Percentiles rank a stretch among this genome's conserved stretches.
Conservation (phyloP, 37 sponge, comb jelly and placozoan genomes). For the Lycopodina hypogea region DNA sequence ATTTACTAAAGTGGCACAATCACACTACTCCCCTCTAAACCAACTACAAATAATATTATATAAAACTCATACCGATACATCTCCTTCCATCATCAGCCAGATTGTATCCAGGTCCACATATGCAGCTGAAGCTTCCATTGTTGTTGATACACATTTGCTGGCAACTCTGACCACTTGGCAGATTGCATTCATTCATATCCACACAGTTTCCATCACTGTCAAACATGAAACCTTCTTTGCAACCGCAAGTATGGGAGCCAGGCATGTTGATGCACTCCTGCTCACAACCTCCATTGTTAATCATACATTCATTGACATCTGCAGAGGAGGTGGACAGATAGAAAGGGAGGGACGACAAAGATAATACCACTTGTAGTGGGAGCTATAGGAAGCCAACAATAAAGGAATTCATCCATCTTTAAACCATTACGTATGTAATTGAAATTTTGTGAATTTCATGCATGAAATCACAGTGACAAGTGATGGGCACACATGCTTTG, state of each 20-base stretch:
- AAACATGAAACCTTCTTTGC: neutral
- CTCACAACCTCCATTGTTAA: slow-evolving; percentile 21
- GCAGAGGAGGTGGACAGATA: neutral
- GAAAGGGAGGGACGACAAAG: too few species aligned
- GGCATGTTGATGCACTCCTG: slow-evolving; percentile 13
- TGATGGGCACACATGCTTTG: too few species aligned
- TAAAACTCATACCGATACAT: slow-evolving; percentile 1
- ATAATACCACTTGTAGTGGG: too few species aligned
- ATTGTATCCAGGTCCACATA: neutral
- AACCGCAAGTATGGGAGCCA: slow-evolving; percentile 15
- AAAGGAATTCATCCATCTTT: too few species aligned
- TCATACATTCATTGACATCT: slow-evolving; percentile 21
- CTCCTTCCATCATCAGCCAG: slow-evolving; percentile 10
- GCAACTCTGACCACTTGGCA: neutral
- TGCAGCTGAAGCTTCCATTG: neutral
- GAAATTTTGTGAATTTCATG: too few species aligned
- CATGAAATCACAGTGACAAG: too few species aligned
- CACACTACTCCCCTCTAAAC: neutral
- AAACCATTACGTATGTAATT: too few species aligned
- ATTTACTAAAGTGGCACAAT: too few species aligned
- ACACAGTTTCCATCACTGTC: slow-evolving; percentile 1
- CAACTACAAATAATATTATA: neutral
- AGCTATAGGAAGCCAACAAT: too few species aligned
- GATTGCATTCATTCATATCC: slow-evolving; percentile 9
- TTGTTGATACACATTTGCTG: neutral